These are phyloP conservation scores for Columba guinea DNA, from an alignment of 2,797 vertebrate genomes.

Conservation along the genomic window DNA sequence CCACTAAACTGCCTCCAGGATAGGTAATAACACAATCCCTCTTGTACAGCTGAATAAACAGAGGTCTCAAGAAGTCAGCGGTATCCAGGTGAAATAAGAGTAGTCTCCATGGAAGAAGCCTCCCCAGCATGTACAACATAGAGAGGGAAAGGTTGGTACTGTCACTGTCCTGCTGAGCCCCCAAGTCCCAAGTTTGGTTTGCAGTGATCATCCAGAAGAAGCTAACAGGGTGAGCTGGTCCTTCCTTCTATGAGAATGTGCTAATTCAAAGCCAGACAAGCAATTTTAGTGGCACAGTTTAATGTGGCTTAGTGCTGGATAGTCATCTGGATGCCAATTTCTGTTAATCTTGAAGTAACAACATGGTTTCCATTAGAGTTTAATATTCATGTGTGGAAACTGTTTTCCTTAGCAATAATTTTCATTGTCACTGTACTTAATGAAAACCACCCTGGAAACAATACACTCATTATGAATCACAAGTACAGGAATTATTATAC, in stretches of 20 bases:
- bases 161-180: not conserved
- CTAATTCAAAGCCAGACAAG: not conserved
- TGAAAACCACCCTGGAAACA: constrained; percentile 39
- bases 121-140: not conserved
- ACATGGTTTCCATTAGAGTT: constrained; percentile 9
- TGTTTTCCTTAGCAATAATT: not conserved
- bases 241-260: constrained; percentile 1
- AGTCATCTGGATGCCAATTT: not conserved
- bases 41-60: constrained; percentile 54
- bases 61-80: not conserved
- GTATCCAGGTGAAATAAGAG: not conserved
- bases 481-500: not conserved
- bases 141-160: not conserved
- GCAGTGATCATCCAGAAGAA: not conserved
- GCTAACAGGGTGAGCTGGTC: not conserved
- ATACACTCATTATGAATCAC: not conserved
- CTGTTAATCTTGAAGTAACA: not conserved
- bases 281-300: not conserved
- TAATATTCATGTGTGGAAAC: constrained; percentile 33
- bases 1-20: not conserved
- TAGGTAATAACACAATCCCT: not conserved
- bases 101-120: not conserved
- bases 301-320: not conserved
- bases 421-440: constrained; percentile 27
- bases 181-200: not conserved